Percentiles rank a stretch among this genome's conserved stretches.
phyloP scores from a whole-genome alignment of 1,140 invertebrate species.

The Drosophila prosaltans region DNA sequence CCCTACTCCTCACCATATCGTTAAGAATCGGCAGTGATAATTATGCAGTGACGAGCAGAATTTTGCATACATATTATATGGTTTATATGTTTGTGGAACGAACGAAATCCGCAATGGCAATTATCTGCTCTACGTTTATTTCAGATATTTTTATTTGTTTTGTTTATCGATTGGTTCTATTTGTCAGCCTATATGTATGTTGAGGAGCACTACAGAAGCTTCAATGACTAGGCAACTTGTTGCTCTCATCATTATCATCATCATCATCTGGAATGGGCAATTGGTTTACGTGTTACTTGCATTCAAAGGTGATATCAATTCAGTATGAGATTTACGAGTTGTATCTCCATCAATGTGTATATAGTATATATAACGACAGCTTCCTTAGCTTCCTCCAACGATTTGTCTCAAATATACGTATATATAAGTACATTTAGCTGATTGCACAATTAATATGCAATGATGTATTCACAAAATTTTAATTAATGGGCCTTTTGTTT shows the following conservation, averaged over 20 bases:
- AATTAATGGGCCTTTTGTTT: slow-evolving; percentile 72
- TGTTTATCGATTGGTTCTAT: slow-evolving; percentile 4
- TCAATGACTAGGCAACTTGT: slow-evolving; percentile 7
- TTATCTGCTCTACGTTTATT: slow-evolving; percentile 41
- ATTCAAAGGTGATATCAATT: slow-evolving; percentile 7
- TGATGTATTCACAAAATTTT: slow-evolving; percentile 46
- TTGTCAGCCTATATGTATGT: no score
- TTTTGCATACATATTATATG: slow-evolving; percentile 22
- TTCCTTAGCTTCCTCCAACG: not conserved
- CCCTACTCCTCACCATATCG: slow-evolving; percentile 21
- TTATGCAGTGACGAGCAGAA: slow-evolving; percentile 60
- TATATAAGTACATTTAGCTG: slow-evolving; percentile 51
- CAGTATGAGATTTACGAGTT: not conserved
- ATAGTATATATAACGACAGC: not conserved
- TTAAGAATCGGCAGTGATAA: slow-evolving; percentile 43
- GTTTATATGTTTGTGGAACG: slow-evolving; percentile 5
- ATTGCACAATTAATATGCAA: slow-evolving; percentile 57
- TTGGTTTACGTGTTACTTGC: slow-evolving; percentile 3
- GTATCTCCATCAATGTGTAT: no score
- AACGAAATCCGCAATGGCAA: slow-evolving; percentile 64
- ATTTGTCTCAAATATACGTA: not conserved
- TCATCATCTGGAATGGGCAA: slow-evolving; percentile 2
- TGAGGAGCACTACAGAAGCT: not conserved
- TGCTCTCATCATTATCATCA: not conserved
- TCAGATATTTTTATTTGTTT: slow-evolving; percentile 8